Base-by-base conservation (phyloP, 37 sponge, comb jelly and placozoan genomes). In the Spongilla lacustris region DNA sequence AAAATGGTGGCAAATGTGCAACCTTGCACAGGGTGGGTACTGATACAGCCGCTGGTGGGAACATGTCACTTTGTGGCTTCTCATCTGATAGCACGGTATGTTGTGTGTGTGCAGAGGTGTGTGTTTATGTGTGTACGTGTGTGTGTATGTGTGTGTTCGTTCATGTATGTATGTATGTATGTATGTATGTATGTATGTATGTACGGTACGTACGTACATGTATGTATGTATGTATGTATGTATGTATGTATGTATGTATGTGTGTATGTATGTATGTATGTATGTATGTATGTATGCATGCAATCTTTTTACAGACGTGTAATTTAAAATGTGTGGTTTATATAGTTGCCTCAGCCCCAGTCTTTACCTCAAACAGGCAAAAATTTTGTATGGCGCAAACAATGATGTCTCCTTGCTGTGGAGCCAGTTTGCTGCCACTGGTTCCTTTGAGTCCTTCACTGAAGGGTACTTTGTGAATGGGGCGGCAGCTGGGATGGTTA, bases 51-150 rank as follows among this genome's bases (percentile, higher is more conserved):
- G 35, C 80, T 32, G 67, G 67, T 67, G 80, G 80, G 32, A 80
- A 80, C 80, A 26, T 80, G 67, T 80, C 80, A 0, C 68, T 80
- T 4, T 80, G 80, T 80, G 80, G 22, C 8, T 80, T 80, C 35
- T 80, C 80, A 6, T 21, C 29, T 11, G 67, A 80, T 3, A 11
- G 30, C n/a, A 68, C 30, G 25, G 41, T 41, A 6, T 41, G 41
- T 41, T 41, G 41, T 41, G 41, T 41, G 41, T 41, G 41, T 41
- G 41, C 41, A 41, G 3, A 6, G 6, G 6, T 41, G 41, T 41
- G 6, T 6, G 6, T 6, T 41, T 3, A 41, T 41, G 6, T 41
- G 41, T 41, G 41, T 41, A 41, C 6, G 41, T 41, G 6, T 6
- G 6, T 41, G 41, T 41, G 41, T 41, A 41, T 41, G 41, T 41